A percentile compares a stretch with the other conserved stretches of the same genome.
Conservation (phyloP, 2,113 vertebrate species). For the Falcunculus frontatus region DNA sequence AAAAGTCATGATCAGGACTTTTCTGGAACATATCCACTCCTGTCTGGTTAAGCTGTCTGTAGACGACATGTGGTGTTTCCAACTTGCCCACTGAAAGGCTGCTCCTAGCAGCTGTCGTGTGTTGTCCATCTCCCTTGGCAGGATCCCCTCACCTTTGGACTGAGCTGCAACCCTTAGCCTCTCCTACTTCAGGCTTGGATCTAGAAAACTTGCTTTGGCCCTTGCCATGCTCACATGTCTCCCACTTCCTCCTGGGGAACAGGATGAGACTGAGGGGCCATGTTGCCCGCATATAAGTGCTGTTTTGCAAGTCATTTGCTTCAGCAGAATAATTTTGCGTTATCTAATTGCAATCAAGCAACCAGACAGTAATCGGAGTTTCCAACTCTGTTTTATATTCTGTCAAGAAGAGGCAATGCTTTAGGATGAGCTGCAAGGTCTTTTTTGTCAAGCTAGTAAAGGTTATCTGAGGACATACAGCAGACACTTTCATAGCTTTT, state of each 20-base stretch:
- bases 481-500: not conserved
- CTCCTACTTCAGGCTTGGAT: not conserved
- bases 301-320: not conserved
- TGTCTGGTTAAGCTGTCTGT: not conserved
- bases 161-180: not conserved
- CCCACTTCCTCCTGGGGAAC: not conserved
- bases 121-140: not conserved
- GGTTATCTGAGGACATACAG: not conserved
- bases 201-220: not conserved
- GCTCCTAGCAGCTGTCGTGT: not conserved
- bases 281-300: accelerated
- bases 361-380: not conserved
- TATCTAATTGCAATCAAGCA: not conserved
- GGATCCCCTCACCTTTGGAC: not conserved
- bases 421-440: not conserved
- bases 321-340: not conserved
- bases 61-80: not conserved
- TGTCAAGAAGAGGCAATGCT: not conserved
- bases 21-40: not conserved
- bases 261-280: not conserved
- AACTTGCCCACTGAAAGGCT: not conserved
- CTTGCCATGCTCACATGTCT: accelerated
- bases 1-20: not conserved
- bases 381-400: not conserved
- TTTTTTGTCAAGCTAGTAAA: not conserved